Percentiles rank a stretch among this genome's conserved stretches.
Evolutionary conservation across 2,888 invertebrate genomes (phyloP).

Genomic region (Orthosia gothica): DNA sequence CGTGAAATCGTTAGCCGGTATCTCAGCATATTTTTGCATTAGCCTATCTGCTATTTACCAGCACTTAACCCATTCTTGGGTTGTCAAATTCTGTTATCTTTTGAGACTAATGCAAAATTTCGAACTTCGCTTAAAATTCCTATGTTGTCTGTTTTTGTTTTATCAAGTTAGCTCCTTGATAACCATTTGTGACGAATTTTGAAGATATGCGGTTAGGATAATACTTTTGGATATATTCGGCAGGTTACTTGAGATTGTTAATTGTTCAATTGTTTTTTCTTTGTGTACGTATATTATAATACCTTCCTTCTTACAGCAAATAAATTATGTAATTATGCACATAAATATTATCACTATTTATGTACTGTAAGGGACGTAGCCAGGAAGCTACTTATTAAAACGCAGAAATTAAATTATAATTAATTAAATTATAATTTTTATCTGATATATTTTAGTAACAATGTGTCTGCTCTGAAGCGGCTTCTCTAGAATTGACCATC

Average conservation of each 20-base stretch:
- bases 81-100: conserved; percentile 21
- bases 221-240: background rate
- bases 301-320: background rate
- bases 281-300: no score
- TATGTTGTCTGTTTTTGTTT: conserved; percentile 4
- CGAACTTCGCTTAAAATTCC: conserved; percentile 30
- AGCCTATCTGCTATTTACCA: background rate
- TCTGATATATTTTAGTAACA: no score
- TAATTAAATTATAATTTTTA: no score
- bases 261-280: background rate
- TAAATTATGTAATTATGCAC: background rate
- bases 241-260: background rate
- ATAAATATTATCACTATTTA: background rate
- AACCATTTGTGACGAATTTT: conserved; percentile 6
- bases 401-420: no score
- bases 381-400: no score
- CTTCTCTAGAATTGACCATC: no score
- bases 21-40: background rate
- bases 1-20: background rate
- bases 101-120: background rate
- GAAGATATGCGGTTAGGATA: conserved; percentile 1
- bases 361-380: background rate
- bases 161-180: conserved; percentile 10
- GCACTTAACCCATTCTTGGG: background rate
- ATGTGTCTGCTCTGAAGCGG: no score